phyloP scores from a whole-genome alignment of 2,113 vertebrate species.

The Piprites chloris region DNA sequence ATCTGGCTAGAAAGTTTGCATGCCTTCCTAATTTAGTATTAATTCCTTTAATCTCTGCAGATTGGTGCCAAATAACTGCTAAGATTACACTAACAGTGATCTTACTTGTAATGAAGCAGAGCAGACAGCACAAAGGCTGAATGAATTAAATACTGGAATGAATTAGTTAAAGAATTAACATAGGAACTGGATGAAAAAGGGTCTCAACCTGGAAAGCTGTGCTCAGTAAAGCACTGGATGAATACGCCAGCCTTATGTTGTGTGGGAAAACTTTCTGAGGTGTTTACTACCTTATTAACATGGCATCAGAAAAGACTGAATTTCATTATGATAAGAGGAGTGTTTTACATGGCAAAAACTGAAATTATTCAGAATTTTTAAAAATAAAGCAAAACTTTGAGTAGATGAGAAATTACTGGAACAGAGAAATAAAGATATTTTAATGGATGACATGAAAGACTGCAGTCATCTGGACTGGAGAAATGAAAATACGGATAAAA shows the following conservation, averaged over 20 bases:
- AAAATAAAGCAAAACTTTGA: neutral
- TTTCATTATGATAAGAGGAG: neutral
- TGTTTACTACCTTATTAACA: neutral
- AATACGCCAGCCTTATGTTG: neutral
- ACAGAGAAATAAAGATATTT: neutral
- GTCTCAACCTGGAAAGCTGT: neutral
- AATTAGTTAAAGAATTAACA: neutral
- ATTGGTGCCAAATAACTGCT: neutral
- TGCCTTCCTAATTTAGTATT: neutral
- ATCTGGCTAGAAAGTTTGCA: neutral
- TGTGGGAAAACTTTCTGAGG: neutral
- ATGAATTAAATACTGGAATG: no score
- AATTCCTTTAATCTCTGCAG: neutral
- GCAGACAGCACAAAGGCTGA: neutral
- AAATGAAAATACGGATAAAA: neutral
- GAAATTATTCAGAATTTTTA: neutral
- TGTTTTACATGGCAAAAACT: neutral
- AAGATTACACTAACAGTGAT: neutral
- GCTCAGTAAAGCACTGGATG: neutral
- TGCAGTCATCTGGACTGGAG: neutral
- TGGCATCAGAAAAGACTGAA: neutral
- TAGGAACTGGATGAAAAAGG: neutral
- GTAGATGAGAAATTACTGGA: neutral
- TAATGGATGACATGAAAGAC: neutral
- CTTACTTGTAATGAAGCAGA: neutral